phyloP scores from a whole-genome alignment of 64 coral and sea anemone genomes.

The Actinia equina region DNA sequence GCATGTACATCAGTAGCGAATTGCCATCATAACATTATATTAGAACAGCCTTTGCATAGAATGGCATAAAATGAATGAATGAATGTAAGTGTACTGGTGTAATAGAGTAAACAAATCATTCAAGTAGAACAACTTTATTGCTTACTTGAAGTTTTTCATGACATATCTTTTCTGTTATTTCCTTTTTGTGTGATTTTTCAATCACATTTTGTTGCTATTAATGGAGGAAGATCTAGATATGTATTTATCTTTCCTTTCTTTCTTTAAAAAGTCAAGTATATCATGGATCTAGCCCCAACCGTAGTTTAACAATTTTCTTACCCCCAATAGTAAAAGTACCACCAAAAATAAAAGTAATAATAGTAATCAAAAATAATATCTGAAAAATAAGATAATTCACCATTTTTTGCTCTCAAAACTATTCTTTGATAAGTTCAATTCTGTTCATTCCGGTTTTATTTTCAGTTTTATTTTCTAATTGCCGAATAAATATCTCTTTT shows the following conservation, averaged over 20 bases:
- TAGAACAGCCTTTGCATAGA: too few relatives aligned
- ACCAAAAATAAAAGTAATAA: neutral
- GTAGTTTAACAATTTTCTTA: neutral
- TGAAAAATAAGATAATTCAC: neutral
- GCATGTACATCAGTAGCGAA: too few relatives aligned
- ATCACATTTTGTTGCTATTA: neutral
- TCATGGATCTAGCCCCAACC: neutral
- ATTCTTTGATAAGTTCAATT: neutral
- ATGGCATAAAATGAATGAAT: too few relatives aligned
- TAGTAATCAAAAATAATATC: neutral
- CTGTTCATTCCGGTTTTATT: neutral
- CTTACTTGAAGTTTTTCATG: neutral
- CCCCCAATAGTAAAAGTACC: neutral
- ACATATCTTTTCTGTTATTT: neutral
- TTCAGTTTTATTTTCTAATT: neutral
- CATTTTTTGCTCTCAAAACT: neutral
- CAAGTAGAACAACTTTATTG: neutral
- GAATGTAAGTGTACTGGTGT: too few relatives aligned
- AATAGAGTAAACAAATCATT: neutral
- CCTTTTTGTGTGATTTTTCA: neutral
- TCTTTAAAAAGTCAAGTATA: neutral
- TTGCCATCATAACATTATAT: too few relatives aligned
- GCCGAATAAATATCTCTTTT: too few relatives aligned
- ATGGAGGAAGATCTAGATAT: neutral
- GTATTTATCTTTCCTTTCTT: neutral